Evolutionary conservation across 2,797 vertebrate genomes (phyloP), one percentile per base, ranked within the genome.

Genomic region (Euthynnus affinis): DNA sequence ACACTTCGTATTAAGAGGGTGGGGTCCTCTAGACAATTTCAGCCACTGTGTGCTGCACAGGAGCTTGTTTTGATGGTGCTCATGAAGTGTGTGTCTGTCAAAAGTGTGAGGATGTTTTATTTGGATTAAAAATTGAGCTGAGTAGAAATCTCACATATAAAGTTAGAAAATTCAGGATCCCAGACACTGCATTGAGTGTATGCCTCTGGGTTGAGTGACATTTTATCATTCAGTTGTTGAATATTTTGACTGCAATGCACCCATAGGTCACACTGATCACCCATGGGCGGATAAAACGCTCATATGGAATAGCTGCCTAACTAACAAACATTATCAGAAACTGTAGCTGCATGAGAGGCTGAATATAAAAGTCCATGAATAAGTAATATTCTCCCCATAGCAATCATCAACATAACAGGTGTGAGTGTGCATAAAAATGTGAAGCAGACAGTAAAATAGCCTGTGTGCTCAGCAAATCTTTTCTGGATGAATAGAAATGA

Each of bases 1-100:
- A 79, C 53, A 57, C 72, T 74, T 82, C 80, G 76, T 74, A 81
- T 22, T 53, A 69, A 75, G 52, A 85, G 90, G 91, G 92, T 71
- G 88, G 73, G 71, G 76, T 82, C 76, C 42, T 34, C 84, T 22
- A 60, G 75, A 71, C 49, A 48, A 55, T 88, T 75, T 78, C 71
- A 73, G 75, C 65, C 83, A 78, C 12, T 40, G 78, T 71, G 71
- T 81, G 67, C 40, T 61, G 49, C 80, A 76, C 78, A 64, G 49
- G 65, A 85, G 61, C 64, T 81, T 68, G 63, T 84, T 84, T 79
- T 77, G 37, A 51, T 71, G 44, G 66, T 20, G 61, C 32, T 71
- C 17, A 5, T 60, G 66, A 77, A 52, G 42, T 63, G 32, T 60
- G 76, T 65, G 81, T 83, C 66, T 70, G 74, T 74, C 48, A 12